Conservation (phyloP, 2,888 invertebrate species). For the Sycophila texana region DNA sequence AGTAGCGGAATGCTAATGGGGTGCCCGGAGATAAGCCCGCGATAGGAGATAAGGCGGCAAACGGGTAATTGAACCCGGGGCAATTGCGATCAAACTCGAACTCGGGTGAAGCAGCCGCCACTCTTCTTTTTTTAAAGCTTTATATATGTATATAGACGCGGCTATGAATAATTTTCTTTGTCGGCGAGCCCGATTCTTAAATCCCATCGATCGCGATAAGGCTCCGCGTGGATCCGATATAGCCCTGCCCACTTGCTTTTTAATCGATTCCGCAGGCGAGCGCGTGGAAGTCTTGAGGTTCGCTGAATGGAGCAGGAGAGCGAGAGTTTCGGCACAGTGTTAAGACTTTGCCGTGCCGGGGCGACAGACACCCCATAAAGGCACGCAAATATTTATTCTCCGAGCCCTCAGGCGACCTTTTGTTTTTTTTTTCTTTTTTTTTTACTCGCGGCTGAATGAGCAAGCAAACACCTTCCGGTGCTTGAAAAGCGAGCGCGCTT, state of each 20-base stretch:
- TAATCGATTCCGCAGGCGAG: slow-evolving; percentile 27
- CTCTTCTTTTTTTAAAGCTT: background rate
- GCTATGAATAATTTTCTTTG: slow-evolving; percentile 41
- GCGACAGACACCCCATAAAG: slow-evolving; percentile 35
- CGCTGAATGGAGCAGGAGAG: background rate
- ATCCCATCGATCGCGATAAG: slow-evolving; percentile 24
- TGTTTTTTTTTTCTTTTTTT: slow-evolving; percentile 12
- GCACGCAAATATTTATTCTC: slow-evolving; percentile 48
- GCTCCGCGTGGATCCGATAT: background rate
- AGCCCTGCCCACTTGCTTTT: slow-evolving; percentile 9
- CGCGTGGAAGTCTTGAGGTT: background rate
- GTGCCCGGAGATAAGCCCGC: slow-evolving; percentile 27
- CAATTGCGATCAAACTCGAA: slow-evolving; percentile 42
- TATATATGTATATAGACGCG: background rate
- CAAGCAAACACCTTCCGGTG: slow-evolving; percentile 9
- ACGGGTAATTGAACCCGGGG: slow-evolving; percentile 40
- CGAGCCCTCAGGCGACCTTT: background rate
- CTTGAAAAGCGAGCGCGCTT: slow-evolving; percentile 19
- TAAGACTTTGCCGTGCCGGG: background rate
- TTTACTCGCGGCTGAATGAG: slow-evolving; percentile 11
- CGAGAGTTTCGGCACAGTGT: background rate
- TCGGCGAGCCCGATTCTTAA: background rate
- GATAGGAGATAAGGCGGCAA: slow-evolving; percentile 24
- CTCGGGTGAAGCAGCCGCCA: background rate
- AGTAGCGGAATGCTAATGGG: slow-evolving; percentile 47